Evolutionary conservation across 2,888 invertebrate genomes (phyloP).

Genomic region (Euzophera pinguis): DNA sequence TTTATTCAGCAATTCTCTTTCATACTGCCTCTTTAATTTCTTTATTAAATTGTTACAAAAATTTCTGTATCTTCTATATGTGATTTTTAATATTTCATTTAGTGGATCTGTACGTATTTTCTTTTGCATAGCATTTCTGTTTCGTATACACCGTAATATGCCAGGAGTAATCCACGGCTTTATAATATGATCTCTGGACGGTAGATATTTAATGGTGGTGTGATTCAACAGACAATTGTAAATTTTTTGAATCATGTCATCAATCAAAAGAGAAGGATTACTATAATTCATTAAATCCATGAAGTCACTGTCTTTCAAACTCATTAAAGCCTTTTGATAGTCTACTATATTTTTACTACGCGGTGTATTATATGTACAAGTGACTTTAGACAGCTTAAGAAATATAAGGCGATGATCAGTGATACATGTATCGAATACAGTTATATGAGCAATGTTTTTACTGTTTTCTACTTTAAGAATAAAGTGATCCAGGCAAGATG

Average conservation of each 20-base stretch:
- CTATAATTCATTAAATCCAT: neutral
- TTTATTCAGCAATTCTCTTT: conserved; percentile 1
- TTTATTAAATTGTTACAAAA: conserved; percentile 17
- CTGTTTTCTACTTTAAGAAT: neutral
- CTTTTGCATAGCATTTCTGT: conserved; percentile 12
- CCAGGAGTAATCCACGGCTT: conserved; percentile 11
- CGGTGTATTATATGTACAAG: neutral
- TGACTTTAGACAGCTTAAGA: neutral
- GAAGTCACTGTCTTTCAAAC: neutral
- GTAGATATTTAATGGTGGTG: neutral
- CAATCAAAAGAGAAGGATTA: neutral
- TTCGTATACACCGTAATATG: conserved; percentile 11
- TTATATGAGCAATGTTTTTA: neutral
- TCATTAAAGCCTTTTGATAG: neutral
- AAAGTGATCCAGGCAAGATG: neutral
- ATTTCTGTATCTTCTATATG: conserved; percentile 14
- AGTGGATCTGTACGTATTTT: neutral
- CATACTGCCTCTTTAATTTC: conserved; percentile 17
- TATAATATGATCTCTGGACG: neutral
- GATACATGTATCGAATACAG: neutral
- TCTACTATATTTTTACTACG: conserved; percentile 14
- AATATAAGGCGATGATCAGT: neutral
- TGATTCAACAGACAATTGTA: neutral
- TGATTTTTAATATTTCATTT: conserved; percentile 10
- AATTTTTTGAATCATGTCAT: neutral